Percentiles rank a stretch among this genome's conserved stretches.
Conservation (phyloP, 2,888 invertebrate genomes). For the Petrolisthes manimaculis region DNA sequence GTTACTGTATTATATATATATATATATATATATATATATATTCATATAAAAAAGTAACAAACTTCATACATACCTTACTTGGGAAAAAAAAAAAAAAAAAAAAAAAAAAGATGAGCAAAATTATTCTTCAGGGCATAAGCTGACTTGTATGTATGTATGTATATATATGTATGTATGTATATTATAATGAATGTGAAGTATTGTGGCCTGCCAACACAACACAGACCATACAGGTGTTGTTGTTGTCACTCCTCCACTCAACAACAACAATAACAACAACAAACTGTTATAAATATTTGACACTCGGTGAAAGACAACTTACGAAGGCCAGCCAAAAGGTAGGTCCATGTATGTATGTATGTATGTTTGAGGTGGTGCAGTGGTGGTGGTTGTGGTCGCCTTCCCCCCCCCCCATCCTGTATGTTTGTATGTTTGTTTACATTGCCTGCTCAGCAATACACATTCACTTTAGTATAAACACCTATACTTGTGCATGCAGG, state of each 20-base stretch:
- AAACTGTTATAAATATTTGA: conserved; percentile 56
- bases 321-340: conserved; percentile 31
- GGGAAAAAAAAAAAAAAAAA: too few relatives aligned
- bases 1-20: not conserved
- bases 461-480: too few relatives aligned
- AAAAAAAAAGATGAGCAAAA: not conserved
- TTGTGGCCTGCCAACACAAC: not conserved
- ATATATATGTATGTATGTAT: not conserved
- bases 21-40: conserved; percentile 7
- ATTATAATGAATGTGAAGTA: conserved; percentile 7
- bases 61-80: not conserved
- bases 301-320: conserved; percentile 59
- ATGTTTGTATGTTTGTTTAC: too few relatives aligned
- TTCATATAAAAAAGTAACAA: conserved; percentile 11
- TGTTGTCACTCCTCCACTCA: conserved; percentile 5
- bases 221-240: not conserved
- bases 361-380: too few relatives aligned
- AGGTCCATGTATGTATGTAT: too few relatives aligned
- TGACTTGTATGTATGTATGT: not conserved
- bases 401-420: too few relatives aligned
- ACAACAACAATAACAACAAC: conserved; percentile 39
- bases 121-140: conserved; percentile 1
- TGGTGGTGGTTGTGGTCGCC: too few relatives aligned
- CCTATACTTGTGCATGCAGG: too few relatives aligned
- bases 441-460: too few relatives aligned